Evolutionary conservation across 2,113 vertebrate genomes (phyloP).

Genomic region (Lonchura striata): DNA sequence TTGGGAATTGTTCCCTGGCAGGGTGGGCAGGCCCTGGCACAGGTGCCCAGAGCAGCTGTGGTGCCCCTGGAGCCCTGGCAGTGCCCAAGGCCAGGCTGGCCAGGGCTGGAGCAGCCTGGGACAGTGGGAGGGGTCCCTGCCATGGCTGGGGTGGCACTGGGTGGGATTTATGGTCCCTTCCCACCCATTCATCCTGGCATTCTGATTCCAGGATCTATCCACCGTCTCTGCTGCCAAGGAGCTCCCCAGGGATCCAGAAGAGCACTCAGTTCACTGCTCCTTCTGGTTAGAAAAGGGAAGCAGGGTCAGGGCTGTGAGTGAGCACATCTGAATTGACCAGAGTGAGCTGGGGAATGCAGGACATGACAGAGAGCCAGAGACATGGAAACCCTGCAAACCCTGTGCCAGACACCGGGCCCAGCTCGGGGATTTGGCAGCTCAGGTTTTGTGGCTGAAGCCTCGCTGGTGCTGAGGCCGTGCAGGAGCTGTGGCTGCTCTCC

Average conservation of each 20-base stretch:
- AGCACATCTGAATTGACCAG: neutral
- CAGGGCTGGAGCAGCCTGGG: neutral
- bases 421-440: neutral
- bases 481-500: neutral
- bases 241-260: neutral
- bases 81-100: neutral
- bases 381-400: neutral
- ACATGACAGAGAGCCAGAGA: neutral
- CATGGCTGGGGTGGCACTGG: neutral
- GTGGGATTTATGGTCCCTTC: rapidly evolving
- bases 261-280: neutral
- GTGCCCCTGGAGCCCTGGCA: neutral
- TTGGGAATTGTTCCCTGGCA: rapidly evolving
- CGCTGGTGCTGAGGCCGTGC: rapidly evolving
- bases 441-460: neutral
- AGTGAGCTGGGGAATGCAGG: neutral
- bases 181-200: neutral
- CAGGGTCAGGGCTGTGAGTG: neutral
- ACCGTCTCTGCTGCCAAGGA: neutral
- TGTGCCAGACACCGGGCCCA: neutral
- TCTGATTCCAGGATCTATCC: neutral
- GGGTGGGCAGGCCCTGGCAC: neutral
- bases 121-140: neutral
- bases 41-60: neutral
- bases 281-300: neutral